phyloP scores from a whole-genome alignment of 2,113 vertebrate species.

The Agapornis roseicollis region DNA sequence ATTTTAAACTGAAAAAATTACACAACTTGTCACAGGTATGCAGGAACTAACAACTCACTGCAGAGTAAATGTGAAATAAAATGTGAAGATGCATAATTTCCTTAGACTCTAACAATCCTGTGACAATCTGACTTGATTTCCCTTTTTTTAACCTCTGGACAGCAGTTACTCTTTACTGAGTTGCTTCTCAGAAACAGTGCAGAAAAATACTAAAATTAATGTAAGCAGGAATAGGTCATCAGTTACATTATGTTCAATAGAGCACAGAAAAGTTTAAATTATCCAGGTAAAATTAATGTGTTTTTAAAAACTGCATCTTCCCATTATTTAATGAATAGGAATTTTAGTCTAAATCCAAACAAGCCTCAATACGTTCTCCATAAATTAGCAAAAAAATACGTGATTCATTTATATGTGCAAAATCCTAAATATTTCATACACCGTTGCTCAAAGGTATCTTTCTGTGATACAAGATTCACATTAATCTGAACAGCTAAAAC shows the following conservation, averaged over 20 bases:
- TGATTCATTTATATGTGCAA: not conserved
- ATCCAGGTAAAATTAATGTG: not conserved
- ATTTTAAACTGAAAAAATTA: not conserved
- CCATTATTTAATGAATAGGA: not conserved
- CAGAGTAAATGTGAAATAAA: not conserved
- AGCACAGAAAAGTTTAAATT: not conserved
- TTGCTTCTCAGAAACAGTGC: not conserved
- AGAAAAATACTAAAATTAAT: not conserved
- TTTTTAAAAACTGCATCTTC: not conserved
- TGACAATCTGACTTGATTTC: not conserved
- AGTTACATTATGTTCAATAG: not conserved
- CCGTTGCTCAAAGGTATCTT: not conserved
- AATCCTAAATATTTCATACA: not conserved
- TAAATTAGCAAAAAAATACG: not conserved
- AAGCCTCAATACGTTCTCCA: not conserved
- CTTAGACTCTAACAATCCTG: not conserved
- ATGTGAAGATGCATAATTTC: not conserved
- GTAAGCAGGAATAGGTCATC: constrained; percentile 3
- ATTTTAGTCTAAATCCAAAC: not conserved
- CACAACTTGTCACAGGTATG: not conserved
- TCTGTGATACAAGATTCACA: not conserved
- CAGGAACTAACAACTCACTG: not conserved
- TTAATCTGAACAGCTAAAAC: not conserved
- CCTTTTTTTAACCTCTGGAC: not conserved
- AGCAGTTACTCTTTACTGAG: not conserved